phyloP scores from a whole-genome alignment of 2,113 vertebrate genomes.

The Pipa parva region DNA sequence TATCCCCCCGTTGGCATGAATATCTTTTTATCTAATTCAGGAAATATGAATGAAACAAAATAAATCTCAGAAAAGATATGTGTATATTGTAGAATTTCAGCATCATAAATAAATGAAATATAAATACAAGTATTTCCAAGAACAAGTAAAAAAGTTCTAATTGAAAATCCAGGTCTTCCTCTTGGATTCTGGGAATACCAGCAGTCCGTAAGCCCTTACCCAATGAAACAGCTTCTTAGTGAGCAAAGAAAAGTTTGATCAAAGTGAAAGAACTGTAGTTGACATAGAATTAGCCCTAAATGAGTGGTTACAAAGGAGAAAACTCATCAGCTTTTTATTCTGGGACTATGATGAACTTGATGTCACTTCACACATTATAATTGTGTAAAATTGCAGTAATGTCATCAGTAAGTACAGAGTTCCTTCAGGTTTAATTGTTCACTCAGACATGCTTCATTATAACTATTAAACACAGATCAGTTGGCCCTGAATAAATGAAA shows the following conservation, averaged over 20 bases:
- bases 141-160: too few species aligned
- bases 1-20: too few species aligned
- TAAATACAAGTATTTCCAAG: too few species aligned
- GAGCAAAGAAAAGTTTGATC: background rate
- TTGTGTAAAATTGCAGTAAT: slow-evolving; percentile 52
- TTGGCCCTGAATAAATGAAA: slow-evolving; percentile 61
- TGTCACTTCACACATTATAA: slow-evolving; percentile 41
- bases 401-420: slow-evolving; percentile 48
- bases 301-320: slow-evolving; percentile 28
- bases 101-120: too few species aligned
- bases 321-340: slow-evolving; percentile 9
- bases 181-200: too few species aligned
- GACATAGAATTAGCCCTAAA: background rate
- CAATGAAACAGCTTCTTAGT: slow-evolving; percentile 44
- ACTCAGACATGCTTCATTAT: slow-evolving; percentile 52
- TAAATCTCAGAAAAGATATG: too few species aligned
- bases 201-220: slow-evolving; percentile 39
- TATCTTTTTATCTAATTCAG: too few species aligned
- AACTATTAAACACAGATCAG: slow-evolving; percentile 63
- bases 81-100: too few species aligned
- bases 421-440: slow-evolving; percentile 64
- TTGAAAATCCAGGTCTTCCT: too few species aligned
- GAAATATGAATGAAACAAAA: too few species aligned
- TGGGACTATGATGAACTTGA: slow-evolving; percentile 41
- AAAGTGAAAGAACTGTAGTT: background rate